phyloP scores from a whole-genome alignment of 2,797 vertebrate species.

The Rhinophrynus dorsalis region DNA sequence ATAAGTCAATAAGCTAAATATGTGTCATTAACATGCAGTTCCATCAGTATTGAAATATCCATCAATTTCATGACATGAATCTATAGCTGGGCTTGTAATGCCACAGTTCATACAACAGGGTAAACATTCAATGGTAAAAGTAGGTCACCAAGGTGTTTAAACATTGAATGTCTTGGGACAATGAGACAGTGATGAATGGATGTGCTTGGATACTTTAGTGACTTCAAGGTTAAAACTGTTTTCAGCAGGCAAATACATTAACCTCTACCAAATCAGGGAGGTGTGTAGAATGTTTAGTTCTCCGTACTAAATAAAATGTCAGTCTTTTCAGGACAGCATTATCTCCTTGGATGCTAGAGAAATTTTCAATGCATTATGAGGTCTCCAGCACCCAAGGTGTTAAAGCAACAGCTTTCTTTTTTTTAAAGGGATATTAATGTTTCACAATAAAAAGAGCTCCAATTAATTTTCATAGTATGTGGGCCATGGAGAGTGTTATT shows the following conservation, averaged over 20 bases:
- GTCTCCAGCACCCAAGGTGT: too few species aligned
- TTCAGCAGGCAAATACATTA: conserved; percentile 30
- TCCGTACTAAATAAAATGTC: background rate
- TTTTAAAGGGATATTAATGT: too few species aligned
- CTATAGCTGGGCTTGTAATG: background rate
- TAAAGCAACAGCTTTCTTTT: too few species aligned
- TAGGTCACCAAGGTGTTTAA: conserved; percentile 49
- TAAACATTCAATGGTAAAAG: conserved; percentile 20
- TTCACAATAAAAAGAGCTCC: too few species aligned
- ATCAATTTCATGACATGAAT: conserved; percentile 33
- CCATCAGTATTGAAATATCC: conserved; percentile 2
- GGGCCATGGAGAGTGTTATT: too few species aligned
- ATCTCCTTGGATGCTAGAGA: too few species aligned
- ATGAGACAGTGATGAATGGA: conserved; percentile 48
- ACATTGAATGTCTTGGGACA: conserved; percentile 39
- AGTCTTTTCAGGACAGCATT: background rate
- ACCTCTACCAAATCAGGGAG: conserved; percentile 13
- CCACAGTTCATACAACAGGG: conserved; percentile 25
- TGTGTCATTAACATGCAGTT: conserved; percentile 13
- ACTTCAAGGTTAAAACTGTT: conserved; percentile 46
- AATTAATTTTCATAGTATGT: too few species aligned
- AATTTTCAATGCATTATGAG: too few species aligned
- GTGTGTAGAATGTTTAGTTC: conserved; percentile 16
- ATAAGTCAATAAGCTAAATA: too few species aligned
- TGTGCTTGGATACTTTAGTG: conserved; percentile 34